Percentiles rank a stretch among this genome's conserved stretches.
Evolutionary conservation across 2,113 vertebrate genomes (phyloP).

Genomic region (Sapayoa aenigma): DNA sequence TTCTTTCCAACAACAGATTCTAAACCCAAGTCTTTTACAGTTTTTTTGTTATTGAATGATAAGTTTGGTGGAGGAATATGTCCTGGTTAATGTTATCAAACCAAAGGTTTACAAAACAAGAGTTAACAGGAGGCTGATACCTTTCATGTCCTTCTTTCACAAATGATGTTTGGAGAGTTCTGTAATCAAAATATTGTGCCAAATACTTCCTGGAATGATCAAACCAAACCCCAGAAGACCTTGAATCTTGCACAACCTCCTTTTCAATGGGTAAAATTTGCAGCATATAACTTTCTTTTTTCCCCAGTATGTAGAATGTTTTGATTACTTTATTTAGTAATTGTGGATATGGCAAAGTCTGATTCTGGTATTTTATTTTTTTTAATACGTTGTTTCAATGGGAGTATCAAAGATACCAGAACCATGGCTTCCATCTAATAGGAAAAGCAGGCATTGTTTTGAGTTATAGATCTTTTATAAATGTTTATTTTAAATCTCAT

Average conservation of each 20-base stretch:
- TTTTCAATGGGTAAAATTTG: accelerated
- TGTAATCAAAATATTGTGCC: conserved; percentile 1
- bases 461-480: not conserved
- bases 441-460: not conserved
- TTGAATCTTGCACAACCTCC: not conserved
- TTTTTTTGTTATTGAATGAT: not conserved
- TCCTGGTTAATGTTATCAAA: not conserved
- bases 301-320: not conserved
- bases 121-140: not conserved
- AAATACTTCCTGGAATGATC: conserved; percentile 29
- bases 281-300: not conserved
- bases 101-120: not conserved
- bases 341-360: not conserved
- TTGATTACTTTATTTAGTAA: not conserved
- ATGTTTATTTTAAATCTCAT: not conserved
- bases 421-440: not conserved
- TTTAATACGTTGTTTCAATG: not conserved
- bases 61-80: not conserved
- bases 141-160: not conserved
- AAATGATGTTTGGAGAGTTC: not conserved
- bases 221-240: not conserved
- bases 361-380: not conserved
- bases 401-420: not conserved
- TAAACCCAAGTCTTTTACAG: not conserved
- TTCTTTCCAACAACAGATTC: not conserved